Evolutionary conservation across 30 jellyfish, hydroid and myxozoan species (phyloP), one percentile per base, ranked within the genome.

Genomic region (Aurelia sp.): DNA sequence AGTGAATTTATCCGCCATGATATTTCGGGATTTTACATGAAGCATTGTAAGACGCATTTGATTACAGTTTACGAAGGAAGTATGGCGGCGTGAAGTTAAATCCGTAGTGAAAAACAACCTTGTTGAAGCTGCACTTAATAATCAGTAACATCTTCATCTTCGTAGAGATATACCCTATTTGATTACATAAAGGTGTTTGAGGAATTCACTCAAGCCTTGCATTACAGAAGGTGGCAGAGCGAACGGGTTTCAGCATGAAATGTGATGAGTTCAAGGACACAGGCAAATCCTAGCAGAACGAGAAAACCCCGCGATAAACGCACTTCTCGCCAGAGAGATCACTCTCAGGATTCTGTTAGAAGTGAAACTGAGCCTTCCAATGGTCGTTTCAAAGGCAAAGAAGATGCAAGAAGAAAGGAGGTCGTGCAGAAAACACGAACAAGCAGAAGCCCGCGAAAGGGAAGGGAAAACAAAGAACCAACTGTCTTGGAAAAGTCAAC

Each of bases 241-340:
- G 91, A 74, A 69, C 83, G 50, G 85, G 50, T 63, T 74, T 75
- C 96, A 86, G 96, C 96, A 86, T 86, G 96, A 75, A 86, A 63
- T 86, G 96, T 86, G 96, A 86, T 86, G 96, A 86, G 90, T 86
- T 67, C 84, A 86, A 86, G 93, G 65, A 87, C 85, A 74, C 96
- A 86, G 86, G 62, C 90, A 65, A 86, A 86, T 77, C 70, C 89
- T 71, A 86, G 90, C 83, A 86, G 89, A 62, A 64, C 96, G 86
- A 86, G 72, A 76, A 86, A 86, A 63, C 61, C 90, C 66, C 90
- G 88, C 78, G 88, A 86, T 18, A 77, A 75, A 75, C 53, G 47
- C 50, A 17, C 69, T 50, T 67, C 96, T 65, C 84, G 81, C 27
- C 30, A 38, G 18, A 86, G 96, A 40, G 96, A 86, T 59, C 84